Percentiles rank a stretch among this genome's conserved stretches.
phyloP scores from a whole-genome alignment of 2,113 vertebrate genomes.

The Campylomormyrus numenius region DNA sequence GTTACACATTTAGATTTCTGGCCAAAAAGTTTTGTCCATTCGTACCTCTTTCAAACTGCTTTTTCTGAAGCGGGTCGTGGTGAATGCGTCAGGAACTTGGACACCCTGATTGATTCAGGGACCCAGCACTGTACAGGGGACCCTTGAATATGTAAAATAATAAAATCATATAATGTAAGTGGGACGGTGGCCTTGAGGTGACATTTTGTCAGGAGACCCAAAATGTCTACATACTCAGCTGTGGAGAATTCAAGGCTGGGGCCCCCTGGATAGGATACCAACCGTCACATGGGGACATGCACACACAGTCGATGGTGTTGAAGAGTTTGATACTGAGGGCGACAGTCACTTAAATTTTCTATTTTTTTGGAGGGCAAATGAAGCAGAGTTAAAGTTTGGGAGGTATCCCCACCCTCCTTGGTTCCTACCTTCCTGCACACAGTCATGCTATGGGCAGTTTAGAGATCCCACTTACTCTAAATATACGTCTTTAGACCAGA shows the following conservation, averaged over 20 bases:
- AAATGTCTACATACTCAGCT: too few relatives aligned
- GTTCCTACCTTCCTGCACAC: not conserved
- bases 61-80: not conserved
- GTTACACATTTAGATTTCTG: not conserved
- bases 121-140: not conserved
- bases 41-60: not conserved
- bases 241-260: not conserved
- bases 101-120: not conserved
- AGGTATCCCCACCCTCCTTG: not conserved
- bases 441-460: not conserved
- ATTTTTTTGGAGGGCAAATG: not conserved
- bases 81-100: not conserved
- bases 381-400: not conserved
- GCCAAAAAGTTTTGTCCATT: not conserved
- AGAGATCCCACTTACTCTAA: not conserved
- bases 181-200: not conserved
- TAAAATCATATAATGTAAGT: not conserved
- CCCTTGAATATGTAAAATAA: not conserved
- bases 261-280: not conserved
- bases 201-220: too few relatives aligned
- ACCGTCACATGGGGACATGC: not conserved
- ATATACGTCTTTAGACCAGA: not conserved
- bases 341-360: not conserved
- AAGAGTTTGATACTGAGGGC: not conserved
- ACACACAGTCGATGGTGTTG: not conserved